Base-by-base conservation (phyloP, 2,888 invertebrate species). In the Lamproptera curius region DNA sequence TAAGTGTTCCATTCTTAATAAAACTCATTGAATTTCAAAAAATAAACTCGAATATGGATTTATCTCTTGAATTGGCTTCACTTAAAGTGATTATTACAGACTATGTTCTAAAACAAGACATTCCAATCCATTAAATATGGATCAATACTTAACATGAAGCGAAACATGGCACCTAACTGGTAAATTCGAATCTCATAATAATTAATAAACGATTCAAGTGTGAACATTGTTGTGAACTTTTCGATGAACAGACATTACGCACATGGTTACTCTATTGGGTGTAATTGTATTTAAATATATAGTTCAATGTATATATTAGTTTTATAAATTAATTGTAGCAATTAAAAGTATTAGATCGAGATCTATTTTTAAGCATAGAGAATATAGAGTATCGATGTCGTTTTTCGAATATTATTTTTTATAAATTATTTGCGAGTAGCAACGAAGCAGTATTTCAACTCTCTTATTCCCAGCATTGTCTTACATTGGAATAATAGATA, bases 361-460 rank as follows among this genome's bases (percentile, higher is more conserved):
- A 70, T 70, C 63, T 78, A 78, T 72, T 72, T 71, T 65, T 80
- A 84, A 78, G 77, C 55, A 69, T 79, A 82, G 73, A 56, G 52
- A 62, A 61, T 55, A 70, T 67, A 66, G 65, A 63, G 59, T 59
- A 64, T 68, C 62, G 57, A 68, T 68, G 70, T 73, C 65, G 65
- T 67, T 70, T 58, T 73, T 76, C 67, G 71, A 75, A 75, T 73
- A 69, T 76, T 76, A 73, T 78, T 78, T 76, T 31, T 78, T 75
- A 63, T 72, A 70, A 73, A 69, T 75, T 50, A 75, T 80, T 84
- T 79, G 78, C 76, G 68, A 64, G 67, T 77, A 76, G 82, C 84
- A 84, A 79, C 84, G 86, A 85, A 83, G 59, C 81, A 80, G 78
- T 83, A 80, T 82, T 80, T 71, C 65, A 65, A 64, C 31, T 48